Evolutionary conservation across 2,797 vertebrate species (phyloP), one percentile per base, ranked within the genome.

Genomic region (Mus minutoides): DNA sequence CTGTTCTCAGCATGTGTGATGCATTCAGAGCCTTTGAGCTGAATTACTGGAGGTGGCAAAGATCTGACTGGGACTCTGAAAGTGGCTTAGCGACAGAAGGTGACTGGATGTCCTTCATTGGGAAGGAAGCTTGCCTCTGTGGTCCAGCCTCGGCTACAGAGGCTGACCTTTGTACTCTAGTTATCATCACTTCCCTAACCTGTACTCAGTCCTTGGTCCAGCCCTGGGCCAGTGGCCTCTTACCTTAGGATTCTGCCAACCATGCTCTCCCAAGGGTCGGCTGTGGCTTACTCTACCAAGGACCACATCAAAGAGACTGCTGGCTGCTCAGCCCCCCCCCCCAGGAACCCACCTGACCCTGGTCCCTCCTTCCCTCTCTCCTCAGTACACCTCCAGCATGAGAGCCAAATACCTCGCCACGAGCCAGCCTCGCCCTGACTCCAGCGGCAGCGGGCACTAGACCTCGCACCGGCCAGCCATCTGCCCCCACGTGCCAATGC

Each of bases 361-460:
- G 31, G 0, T 9, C 9, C 62, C 5, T 43, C 62, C 64, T 12
- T 22, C 92, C 90, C 97, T 92, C 96, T 98, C 85, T 95, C 96
- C 94, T 98, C 43, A 99, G 99, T 99, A 99, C 99, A 99, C 99
- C 95, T 99, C 99, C 99, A 99, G 99, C 99, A 99, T 99, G 99
- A 99, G 99, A 98, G 99, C 99, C 76, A 99, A 99, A 99, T 99
- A 99, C 99, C 99, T 99, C 98, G 99, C 99, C 98, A 99, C 99
- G 97, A 99, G 99, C 98, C 98, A 99, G 98, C 98, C 98, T 97
- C 99, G 99, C 97, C 99, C 99, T 16, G 99, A 99, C 98, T 99
- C 99, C 98, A 99, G 98, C 97, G 98, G 97, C 98, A 99, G 95
- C 94, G 98, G 98, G 67, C 99, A 99, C 96, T 99, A 99, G 98